phyloP scores from a whole-genome alignment of 2,888 invertebrate species.

The Cheilosia pagana region DNA sequence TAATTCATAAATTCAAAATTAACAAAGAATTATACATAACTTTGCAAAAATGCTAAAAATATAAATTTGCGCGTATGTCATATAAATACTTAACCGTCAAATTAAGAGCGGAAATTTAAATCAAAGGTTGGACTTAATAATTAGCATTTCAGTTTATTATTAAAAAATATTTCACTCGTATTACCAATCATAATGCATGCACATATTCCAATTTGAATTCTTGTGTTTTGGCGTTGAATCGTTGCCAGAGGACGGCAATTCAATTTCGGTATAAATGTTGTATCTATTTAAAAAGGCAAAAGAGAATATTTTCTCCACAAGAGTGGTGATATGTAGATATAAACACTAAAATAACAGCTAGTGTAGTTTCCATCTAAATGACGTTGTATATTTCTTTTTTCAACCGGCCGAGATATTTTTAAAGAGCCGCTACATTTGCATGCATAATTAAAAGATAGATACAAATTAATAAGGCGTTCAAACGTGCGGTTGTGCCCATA shows the following conservation, averaged over 20 bases:
- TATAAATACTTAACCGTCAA: not conserved
- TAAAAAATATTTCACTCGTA: not conserved
- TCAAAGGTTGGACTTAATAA: not conserved
- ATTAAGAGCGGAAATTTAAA: not conserved
- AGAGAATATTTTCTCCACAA: constrained; percentile 9
- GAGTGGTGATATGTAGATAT: not conserved
- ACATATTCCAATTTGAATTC: constrained; percentile 1
- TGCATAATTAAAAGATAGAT: not conserved
- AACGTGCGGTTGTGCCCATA: not conserved
- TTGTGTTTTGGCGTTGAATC: not conserved
- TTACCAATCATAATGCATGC: not conserved
- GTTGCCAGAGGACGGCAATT: constrained; percentile 1
- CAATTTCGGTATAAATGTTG: not conserved
- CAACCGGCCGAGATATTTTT: not conserved
- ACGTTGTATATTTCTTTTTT: not conserved
- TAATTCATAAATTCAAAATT: not conserved
- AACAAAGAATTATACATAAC: not conserved
- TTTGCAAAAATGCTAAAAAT: not conserved
- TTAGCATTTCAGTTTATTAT: not conserved
- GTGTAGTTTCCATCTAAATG: constrained; percentile 12
- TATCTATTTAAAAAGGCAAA: constrained; percentile 1
- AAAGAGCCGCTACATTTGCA: constrained; percentile 7
- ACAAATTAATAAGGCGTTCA: constrained; percentile 6
- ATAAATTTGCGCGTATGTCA: not conserved
- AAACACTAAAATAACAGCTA: constrained; percentile 1